Evolutionary conservation across 2,888 invertebrate genomes (phyloP).

Genomic region (Aphidoletes aphidimyza): DNA sequence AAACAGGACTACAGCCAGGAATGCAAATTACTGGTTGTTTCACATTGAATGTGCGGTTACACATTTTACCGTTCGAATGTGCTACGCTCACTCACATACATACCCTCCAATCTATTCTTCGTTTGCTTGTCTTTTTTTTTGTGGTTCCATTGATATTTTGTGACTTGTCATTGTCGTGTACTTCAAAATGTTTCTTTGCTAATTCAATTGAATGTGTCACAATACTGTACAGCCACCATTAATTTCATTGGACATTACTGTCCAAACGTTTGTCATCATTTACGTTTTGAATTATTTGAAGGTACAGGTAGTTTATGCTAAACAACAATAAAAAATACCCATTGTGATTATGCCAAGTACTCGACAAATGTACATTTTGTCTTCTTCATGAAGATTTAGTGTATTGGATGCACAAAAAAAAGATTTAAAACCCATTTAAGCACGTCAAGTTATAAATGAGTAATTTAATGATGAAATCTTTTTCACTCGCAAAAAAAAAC

Average conservation of each 20-base stretch:
- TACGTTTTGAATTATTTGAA: no score
- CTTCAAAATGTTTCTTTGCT: not conserved
- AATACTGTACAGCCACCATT: not conserved
- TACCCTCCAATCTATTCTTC: no score
- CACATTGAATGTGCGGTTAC: not conserved
- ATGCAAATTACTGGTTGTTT: not conserved
- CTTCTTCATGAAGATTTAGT: not conserved
- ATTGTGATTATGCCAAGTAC: not conserved
- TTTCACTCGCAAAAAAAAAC: not conserved
- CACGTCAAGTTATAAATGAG: not conserved
- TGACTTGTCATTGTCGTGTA: constrained; percentile 3
- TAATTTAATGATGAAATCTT: constrained; percentile 48
- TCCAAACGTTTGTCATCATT: constrained; percentile 17
- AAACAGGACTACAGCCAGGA: not conserved
- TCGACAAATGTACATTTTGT: not conserved
- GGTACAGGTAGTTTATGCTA: no score
- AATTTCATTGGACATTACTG: not conserved
- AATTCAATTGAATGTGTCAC: constrained; percentile 37
- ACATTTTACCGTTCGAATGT: no score
- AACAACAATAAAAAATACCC: not conserved
- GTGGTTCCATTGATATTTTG: not conserved
- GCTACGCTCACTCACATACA: no score
- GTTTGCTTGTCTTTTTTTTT: not conserved
- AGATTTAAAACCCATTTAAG: not conserved
- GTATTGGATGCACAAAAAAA: not conserved